A percentile compares a stretch with the other conserved stretches of the same genome.
phyloP scores from a whole-genome alignment of 2,888 invertebrate species.

The Asteroscopus sphinx region DNA sequence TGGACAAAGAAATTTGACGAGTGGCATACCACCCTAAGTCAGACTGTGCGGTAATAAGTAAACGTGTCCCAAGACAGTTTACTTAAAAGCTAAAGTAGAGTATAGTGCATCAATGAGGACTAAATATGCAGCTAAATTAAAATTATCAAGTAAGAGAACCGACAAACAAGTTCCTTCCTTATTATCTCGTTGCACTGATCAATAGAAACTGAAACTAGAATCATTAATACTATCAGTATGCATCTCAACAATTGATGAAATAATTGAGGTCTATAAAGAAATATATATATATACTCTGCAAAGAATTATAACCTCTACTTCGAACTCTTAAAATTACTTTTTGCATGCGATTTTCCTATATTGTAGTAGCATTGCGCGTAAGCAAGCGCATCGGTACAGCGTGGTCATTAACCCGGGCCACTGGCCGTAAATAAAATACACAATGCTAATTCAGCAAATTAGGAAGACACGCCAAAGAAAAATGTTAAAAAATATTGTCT shows the following conservation, averaged over 20 bases:
- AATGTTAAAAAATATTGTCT: slow-evolving; percentile 8
- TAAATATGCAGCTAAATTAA: no score
- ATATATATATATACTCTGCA: no score
- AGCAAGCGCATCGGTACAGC: slow-evolving; percentile 44
- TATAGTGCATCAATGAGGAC: no score
- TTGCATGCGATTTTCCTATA: slow-evolving; percentile 15
- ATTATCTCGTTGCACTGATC: slow-evolving; percentile 9
- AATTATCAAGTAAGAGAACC: not conserved
- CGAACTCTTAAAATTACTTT: slow-evolving; percentile 7
- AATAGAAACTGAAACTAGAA: slow-evolving; percentile 30
- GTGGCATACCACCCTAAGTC: no score
- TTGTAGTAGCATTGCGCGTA: slow-evolving; percentile 42
- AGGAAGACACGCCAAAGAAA: slow-evolving; percentile 53
- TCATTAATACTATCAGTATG: slow-evolving; percentile 32
- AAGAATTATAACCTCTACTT: slow-evolving; percentile 26
- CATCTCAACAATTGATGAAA: slow-evolving; percentile 40
- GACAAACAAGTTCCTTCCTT: slow-evolving; percentile 9
- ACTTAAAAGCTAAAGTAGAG: no score
- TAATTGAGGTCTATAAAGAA: slow-evolving; percentile 36
- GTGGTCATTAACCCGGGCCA: slow-evolving; percentile 64
- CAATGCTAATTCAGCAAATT: slow-evolving; percentile 62
- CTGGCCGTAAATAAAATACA: slow-evolving; percentile 57
- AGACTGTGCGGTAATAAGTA: no score
- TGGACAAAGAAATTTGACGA: no score
- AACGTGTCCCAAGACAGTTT: no score